A percentile compares a stretch with the other conserved stretches of the same genome.
Conservation (phyloP, 2,797 vertebrate species). For the Poeciliopsis turneri region DNA sequence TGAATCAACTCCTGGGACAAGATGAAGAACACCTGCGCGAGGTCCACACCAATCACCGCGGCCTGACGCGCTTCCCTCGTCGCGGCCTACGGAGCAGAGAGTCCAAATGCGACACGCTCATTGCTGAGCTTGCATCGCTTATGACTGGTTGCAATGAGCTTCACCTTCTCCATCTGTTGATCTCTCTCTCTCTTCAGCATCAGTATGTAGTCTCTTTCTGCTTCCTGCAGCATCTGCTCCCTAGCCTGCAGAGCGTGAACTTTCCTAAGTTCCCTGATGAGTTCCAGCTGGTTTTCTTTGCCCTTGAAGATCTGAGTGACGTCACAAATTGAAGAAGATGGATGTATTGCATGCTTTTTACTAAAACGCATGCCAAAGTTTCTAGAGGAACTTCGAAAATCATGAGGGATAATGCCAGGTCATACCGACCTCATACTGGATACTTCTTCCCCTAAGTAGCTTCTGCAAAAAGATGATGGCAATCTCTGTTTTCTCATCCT, state of each 20-base stretch:
- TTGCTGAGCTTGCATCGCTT: neutral
- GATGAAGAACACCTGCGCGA: constrained; percentile 87
- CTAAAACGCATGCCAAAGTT: neutral
- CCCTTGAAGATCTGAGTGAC: constrained; percentile 87
- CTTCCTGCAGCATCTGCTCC: constrained; percentile 79
- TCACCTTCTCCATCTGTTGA: constrained; percentile 80
- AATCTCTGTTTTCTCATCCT: constrained; percentile 88
- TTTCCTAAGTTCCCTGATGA: constrained; percentile 88
- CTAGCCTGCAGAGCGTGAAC: constrained; percentile 85
- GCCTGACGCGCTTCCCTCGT: constrained; percentile 78
- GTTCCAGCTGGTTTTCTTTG: constrained; percentile 84
- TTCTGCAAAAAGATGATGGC: constrained; percentile 89
- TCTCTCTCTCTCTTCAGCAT: constrained; percentile 81
- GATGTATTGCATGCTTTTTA: neutral
- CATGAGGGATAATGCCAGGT: neutral
- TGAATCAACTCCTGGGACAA: constrained; percentile 91
- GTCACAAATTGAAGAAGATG: neutral
- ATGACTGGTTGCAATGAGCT: neutral
- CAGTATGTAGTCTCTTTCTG: constrained; percentile 75
- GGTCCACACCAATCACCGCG: constrained; percentile 77
- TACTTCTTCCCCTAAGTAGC: constrained; percentile 87
- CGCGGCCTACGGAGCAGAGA: constrained; percentile 66
- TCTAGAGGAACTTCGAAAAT: neutral
- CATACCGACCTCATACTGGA: constrained; percentile 86
- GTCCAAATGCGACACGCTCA: neutral